Conservation (phyloP, 2,113 vertebrate genomes). For the Poicephalus meyeri region DNA sequence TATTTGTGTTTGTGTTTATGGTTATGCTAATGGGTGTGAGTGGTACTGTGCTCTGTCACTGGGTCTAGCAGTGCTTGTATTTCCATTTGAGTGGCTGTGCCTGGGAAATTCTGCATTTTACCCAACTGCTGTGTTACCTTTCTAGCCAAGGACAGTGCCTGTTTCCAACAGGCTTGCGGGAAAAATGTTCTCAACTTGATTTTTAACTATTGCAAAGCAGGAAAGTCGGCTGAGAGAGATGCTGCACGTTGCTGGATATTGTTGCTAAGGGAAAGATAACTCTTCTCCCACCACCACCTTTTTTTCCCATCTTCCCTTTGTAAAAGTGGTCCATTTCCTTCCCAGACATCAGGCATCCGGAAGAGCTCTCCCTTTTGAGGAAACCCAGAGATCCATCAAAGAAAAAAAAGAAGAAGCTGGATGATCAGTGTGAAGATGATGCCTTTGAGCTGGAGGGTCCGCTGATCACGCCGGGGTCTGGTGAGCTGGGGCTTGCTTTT, state of each 20-base stretch:
- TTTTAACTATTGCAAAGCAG: neutral
- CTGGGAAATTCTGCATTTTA: neutral
- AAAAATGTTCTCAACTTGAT: neutral
- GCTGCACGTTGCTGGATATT: neutral
- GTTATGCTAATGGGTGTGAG: neutral
- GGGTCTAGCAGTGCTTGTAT: neutral
- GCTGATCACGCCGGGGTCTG: constrained; percentile 93
- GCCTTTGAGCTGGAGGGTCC: constrained; percentile 92
- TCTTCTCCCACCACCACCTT: neutral
- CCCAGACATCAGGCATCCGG: constrained; percentile 95
- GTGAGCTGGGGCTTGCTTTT: constrained; percentile 64
- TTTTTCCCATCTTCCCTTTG: neutral
- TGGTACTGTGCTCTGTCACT: neutral
- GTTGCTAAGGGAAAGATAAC: neutral
- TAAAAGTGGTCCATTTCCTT: neutral
- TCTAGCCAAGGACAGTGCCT: neutral
- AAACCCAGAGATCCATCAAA: constrained; percentile 97
- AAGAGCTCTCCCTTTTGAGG: constrained; percentile 95
- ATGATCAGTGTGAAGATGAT: constrained; percentile 91
- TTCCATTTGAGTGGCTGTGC: neutral
- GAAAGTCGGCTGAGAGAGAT: neutral
- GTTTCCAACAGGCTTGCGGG: neutral
- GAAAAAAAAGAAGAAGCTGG: constrained; percentile 97
- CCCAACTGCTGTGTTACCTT: neutral
- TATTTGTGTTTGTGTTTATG: neutral